Evolutionary conservation across 2,888 invertebrate species (phyloP).

Genomic region (Meta bourneti): DNA sequence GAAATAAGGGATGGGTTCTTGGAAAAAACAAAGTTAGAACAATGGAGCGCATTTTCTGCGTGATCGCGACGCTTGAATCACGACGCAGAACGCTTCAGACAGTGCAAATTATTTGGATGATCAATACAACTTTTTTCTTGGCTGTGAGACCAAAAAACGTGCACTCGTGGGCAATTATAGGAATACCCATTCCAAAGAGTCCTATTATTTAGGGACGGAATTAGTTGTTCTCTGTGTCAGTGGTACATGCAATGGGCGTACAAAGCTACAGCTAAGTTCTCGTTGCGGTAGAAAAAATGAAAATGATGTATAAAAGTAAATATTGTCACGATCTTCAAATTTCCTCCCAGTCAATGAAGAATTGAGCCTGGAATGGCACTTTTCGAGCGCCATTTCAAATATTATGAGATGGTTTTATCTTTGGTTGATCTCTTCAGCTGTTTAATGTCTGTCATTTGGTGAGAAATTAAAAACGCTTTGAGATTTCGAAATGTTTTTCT

Average conservation of each 20-base stretch:
- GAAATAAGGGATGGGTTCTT: background rate
- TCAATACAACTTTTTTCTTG: background rate
- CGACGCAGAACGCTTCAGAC: conserved; percentile 12
- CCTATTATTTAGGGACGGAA: background rate
- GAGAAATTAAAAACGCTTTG: too few species aligned
- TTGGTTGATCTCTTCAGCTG: too few species aligned
- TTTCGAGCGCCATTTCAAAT: too few species aligned
- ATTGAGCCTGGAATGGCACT: too few species aligned
- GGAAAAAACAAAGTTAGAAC: conserved; percentile 4
- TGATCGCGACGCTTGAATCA: background rate
- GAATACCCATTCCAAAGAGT: background rate
- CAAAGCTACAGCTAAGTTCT: too few species aligned
- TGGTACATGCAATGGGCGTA: background rate
- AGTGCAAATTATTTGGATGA: conserved; percentile 4
- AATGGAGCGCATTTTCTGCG: conserved; percentile 5
- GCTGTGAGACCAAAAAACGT: background rate
- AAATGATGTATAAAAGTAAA: too few species aligned
- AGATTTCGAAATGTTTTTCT: too few species aligned
- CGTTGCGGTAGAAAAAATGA: too few species aligned
- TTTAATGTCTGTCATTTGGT: too few species aligned
- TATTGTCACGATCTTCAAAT: too few species aligned
- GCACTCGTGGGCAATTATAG: background rate
- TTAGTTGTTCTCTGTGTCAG: background rate
- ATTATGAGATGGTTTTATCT: too few species aligned
- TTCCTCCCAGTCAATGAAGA: too few species aligned